A percentile compares a stretch with the other conserved stretches of the same genome.
Evolutionary conservation across 2,113 vertebrate species (phyloP).

Genomic region (Engraulis encrasicolus): DNA sequence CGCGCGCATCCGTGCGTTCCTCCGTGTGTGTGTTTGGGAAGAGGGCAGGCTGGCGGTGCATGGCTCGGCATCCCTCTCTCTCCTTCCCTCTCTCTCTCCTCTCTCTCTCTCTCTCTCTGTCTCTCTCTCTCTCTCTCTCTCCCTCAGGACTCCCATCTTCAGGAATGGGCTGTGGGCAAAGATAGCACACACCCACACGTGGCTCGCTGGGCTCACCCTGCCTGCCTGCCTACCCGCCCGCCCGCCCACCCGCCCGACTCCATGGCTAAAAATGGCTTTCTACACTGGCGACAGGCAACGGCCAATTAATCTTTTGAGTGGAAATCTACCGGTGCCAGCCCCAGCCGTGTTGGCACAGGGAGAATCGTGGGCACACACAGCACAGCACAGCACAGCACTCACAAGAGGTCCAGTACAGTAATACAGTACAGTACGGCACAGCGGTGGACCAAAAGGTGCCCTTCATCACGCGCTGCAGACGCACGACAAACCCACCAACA

Average conservation of each 20-base stretch:
- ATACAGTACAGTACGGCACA: neutral
- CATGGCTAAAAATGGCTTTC: too few species aligned
- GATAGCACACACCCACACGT: conserved; percentile 46
- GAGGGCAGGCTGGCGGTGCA: conserved; percentile 44
- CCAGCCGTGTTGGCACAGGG: neutral
- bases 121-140: too few species aligned
- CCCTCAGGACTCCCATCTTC: conserved; percentile 46
- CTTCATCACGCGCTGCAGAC: neutral
- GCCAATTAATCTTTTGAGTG: conserved; percentile 33
- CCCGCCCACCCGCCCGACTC: neutral
- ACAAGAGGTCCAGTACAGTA: too few species aligned
- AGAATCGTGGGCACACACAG: too few species aligned
- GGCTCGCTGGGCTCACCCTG: neutral
- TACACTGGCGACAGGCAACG: conserved; percentile 40
- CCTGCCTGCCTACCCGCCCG: neutral
- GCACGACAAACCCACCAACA: neutral
- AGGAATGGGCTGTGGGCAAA: conserved; percentile 50
- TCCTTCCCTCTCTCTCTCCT: too few species aligned
- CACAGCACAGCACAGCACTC: neutral
- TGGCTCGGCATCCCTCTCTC: conserved; percentile 33
- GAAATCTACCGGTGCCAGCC: conserved; percentile 53
- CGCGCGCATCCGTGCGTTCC: too few species aligned
- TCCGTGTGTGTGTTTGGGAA: neutral
- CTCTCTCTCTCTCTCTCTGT: too few species aligned
- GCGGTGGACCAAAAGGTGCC: neutral